Evolutionary conservation across 2,888 invertebrate species (phyloP), one percentile per base, ranked within the genome.

Genomic region (Pegoplata infirma): DNA sequence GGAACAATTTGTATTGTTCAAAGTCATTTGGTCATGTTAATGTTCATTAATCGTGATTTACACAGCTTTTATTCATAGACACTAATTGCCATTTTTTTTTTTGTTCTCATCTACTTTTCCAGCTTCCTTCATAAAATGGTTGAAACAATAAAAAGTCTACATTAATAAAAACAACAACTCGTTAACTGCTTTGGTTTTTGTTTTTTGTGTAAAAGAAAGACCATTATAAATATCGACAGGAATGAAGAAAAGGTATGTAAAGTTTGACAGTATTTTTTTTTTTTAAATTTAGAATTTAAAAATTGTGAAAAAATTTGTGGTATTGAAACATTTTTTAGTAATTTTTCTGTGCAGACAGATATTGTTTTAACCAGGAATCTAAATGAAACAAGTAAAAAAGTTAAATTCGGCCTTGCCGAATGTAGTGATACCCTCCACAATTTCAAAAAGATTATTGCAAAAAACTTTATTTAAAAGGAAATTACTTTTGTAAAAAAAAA

Each of bases 21-120:
- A 74, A 78, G 78, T 81, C 81, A 80, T 81, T 81, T 81, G 78
- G 80, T 79, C 80, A 81, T 81, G 76, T 74, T 75, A 81, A 82
- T 81, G 79, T 75, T 69, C 81, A 81, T 82, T 82, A 82, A 82
- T 82, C 79, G 75, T 80, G 81, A 82, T 82, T 82, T 82, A 77
- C 72, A 80, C 79, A 56, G 25, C 58, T 44, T 66, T 67, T 56
- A 61, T 63, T 75, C 71, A 61, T 71, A 79, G 79, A 75, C 74
- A 80, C 71, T 73, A 78, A 81, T 81, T 72, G 69, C 77, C 68
- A 68, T 78, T 77, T 74, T 40, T 40, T 66, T 58, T 14, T 59
- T n/a, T n/a, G n/a, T n/a, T n/a, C 21, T 14, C 55, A 66, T 66
- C 53, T 64, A 69, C 16, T 61, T n/a, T 64, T 40, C 55, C 58